Evolutionary conservation across 2,888 invertebrate species (phyloP).

Genomic region (Dicyrtomina minuta): DNA sequence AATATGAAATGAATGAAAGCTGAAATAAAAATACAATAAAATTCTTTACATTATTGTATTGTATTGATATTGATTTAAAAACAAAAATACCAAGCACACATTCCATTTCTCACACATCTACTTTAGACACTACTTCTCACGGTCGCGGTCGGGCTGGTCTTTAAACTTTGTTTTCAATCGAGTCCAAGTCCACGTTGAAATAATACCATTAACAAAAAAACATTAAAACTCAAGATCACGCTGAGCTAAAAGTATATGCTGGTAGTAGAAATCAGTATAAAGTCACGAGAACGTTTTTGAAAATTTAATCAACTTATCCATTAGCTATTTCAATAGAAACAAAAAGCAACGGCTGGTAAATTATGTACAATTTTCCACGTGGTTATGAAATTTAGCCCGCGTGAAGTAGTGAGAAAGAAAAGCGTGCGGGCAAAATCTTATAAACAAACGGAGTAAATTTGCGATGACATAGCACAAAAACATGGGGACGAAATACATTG

Average conservation of each 20-base stretch:
- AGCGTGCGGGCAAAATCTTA: too few species aligned
- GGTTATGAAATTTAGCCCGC: too few species aligned
- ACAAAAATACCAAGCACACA: neutral
- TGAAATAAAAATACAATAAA: neutral
- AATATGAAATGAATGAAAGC: neutral
- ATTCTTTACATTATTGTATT: neutral
- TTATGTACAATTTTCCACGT: neutral
- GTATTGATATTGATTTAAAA: neutral
- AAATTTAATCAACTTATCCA: neutral
- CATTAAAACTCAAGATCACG: too few species aligned
- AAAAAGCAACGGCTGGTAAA: neutral
- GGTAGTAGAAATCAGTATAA: too few species aligned
- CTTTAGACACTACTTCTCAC: neutral
- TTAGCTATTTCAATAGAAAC: neutral
- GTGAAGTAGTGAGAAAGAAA: too few species aligned
- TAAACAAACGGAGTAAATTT: neutral
- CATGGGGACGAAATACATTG: slow-evolving; percentile 17
- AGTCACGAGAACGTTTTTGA: neutral
- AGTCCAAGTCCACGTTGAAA: neutral
- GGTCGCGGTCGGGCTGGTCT: too few species aligned
- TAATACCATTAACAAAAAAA: too few species aligned
- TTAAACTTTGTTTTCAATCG: too few species aligned
- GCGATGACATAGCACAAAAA: neutral
- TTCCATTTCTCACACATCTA: neutral
- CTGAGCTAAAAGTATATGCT: too few species aligned